phyloP scores from a whole-genome alignment of 2,888 invertebrate species.

The Orchestes rusci region DNA sequence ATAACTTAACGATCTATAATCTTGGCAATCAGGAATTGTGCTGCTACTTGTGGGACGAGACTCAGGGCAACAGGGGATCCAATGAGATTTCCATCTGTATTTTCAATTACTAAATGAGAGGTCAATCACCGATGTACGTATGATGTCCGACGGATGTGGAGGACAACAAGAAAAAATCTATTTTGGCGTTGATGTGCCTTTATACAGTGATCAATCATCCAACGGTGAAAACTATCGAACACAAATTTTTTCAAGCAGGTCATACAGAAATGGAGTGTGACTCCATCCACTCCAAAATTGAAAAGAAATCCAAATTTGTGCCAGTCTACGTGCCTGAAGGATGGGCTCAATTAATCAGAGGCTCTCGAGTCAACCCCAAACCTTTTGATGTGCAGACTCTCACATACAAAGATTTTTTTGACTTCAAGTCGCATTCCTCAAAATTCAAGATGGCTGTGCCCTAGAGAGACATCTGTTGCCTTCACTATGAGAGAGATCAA shows the following conservation, averaged over 20 bases:
- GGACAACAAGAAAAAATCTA: slow-evolving; percentile 22
- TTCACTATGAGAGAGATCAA: slow-evolving; percentile 15
- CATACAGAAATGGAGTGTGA: too few relatives aligned
- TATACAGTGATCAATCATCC: slow-evolving; percentile 15
- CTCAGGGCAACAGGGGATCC: slow-evolving; percentile 32
- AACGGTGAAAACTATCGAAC: slow-evolving; percentile 18
- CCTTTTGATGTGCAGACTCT: too few relatives aligned
- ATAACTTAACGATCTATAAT: slow-evolving; percentile 36
- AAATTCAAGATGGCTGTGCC: too few relatives aligned
- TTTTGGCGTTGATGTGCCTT: slow-evolving; percentile 20
- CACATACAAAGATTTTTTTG: too few relatives aligned
- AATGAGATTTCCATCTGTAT: slow-evolving; percentile 32
- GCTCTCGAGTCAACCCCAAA: slow-evolving; percentile 20
- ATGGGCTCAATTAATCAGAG: slow-evolving; percentile 27
- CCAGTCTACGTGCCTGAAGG: slow-evolving; percentile 31
- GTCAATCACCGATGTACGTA: slow-evolving; percentile 17
- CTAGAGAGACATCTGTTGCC: slow-evolving; percentile 18
- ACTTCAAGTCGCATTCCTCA: too few relatives aligned
- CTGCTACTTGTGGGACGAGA: slow-evolving; percentile 34
- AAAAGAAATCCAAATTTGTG: too few relatives aligned
- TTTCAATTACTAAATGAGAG: slow-evolving; percentile 21
- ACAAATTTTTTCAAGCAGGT: too few relatives aligned
- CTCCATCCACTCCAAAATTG: too few relatives aligned
- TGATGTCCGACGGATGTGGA: slow-evolving; percentile 25
- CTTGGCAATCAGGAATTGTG: slow-evolving; percentile 32